Conservation (phyloP, 2,888 invertebrate species). For the Anorthoa munda region DNA sequence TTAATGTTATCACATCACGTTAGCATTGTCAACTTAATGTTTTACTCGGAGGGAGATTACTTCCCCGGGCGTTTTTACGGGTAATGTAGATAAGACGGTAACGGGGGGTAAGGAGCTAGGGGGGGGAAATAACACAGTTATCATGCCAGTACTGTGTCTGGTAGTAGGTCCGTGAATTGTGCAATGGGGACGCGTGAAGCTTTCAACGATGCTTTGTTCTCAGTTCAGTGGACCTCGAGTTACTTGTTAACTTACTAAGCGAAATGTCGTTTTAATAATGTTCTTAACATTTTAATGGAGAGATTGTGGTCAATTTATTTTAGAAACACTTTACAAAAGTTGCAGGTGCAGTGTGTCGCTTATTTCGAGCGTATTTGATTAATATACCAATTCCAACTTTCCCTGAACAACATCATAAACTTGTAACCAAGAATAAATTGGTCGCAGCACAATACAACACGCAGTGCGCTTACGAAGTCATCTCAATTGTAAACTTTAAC, state of each 20-base stretch:
- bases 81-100: constrained; percentile 65
- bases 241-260: constrained; percentile 31
- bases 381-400: constrained; percentile 5
- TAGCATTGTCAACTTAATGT: constrained; percentile 62
- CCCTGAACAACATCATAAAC: constrained; percentile 15
- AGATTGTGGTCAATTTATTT: constrained; percentile 6
- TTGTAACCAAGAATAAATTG: constrained; percentile 12
- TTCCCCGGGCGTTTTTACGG: constrained; percentile 59
- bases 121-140: constrained; percentile 58
- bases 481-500: constrained; percentile 32
- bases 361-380: background rate
- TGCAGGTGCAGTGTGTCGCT: background rate
- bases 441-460: constrained; percentile 6
- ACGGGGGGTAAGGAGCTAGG: constrained; percentile 29
- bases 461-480: constrained; percentile 26
- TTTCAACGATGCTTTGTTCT: constrained; percentile 61
- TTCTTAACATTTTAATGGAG: background rate
- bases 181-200: constrained; percentile 60
- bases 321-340: background rate
- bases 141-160: constrained; percentile 37
- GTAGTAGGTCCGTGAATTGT: constrained; percentile 50
- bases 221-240: constrained; percentile 27
- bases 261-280: constrained; percentile 22
- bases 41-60: constrained; percentile 54
- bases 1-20: constrained; percentile 57